Evolutionary conservation across 1,140 invertebrate genomes (phyloP).

Genomic region (Nebria ingens): DNA sequence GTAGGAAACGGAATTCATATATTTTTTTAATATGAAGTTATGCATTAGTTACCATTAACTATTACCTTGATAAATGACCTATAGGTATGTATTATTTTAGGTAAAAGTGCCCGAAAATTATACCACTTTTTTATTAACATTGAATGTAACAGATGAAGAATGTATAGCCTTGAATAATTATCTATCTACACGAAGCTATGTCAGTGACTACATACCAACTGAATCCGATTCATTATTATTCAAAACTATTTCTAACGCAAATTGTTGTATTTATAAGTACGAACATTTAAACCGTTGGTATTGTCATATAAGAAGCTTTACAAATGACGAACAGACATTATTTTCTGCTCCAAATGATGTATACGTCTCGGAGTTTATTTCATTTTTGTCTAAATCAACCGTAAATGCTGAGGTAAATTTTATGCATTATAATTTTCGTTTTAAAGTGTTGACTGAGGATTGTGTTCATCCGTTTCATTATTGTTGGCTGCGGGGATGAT

Average conservation of each 20-base stretch:
- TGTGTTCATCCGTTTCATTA: slow-evolving; percentile 14
- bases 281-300: slow-evolving; percentile 45
- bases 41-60: background rate
- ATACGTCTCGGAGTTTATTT: slow-evolving; percentile 24
- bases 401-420: slow-evolving; percentile 33
- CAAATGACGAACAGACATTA: slow-evolving; percentile 35
- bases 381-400: slow-evolving; percentile 20
- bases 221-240: slow-evolving; percentile 40
- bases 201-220: slow-evolving; percentile 42
- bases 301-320: slow-evolving; percentile 47
- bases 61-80: background rate
- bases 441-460: slow-evolving; percentile 19
- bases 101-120: background rate
- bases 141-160: background rate
- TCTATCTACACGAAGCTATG: slow-evolving; percentile 43
- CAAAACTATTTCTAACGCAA: slow-evolving; percentile 30
- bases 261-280: slow-evolving; percentile 34
- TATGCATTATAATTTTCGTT: background rate
- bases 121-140: background rate
- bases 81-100: background rate
- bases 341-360: slow-evolving; percentile 30
- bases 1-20: no score
- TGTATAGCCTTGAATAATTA: slow-evolving; percentile 28
- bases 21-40: no score
- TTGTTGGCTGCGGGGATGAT: background rate